Percentiles rank a stretch among this genome's conserved stretches.
phyloP scores from a whole-genome alignment of 2,888 invertebrate species.

The Ryuthela nishihirai region DNA sequence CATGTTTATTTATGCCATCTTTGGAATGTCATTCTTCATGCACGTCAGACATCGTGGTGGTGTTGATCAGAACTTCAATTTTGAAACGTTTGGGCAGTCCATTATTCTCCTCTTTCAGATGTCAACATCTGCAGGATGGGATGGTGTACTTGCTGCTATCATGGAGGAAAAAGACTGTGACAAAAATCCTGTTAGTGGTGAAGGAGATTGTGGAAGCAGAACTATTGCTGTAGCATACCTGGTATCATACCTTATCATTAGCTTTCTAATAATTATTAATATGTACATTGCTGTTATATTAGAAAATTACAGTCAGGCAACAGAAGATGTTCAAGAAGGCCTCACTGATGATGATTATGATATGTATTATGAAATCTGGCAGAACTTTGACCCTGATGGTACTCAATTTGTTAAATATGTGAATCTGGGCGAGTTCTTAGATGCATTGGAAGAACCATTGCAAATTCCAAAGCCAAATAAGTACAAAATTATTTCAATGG shows the following conservation, averaged over 20 bases:
- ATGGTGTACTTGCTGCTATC: slow-evolving; percentile 88
- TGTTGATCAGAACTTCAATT: slow-evolving; percentile 95
- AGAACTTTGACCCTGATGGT: slow-evolving; percentile 96
- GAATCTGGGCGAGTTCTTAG: slow-evolving; percentile 89
- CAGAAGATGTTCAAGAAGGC: slow-evolving; percentile 77
- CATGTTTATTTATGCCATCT: slow-evolving; percentile 99
- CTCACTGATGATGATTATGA: slow-evolving; percentile 98
- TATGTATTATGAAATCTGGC: slow-evolving; percentile 99
- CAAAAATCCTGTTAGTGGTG: slow-evolving; percentile 51
- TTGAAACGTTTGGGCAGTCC: slow-evolving; percentile 96
- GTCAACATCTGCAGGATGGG: slow-evolving; percentile 97
- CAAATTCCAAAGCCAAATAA: slow-evolving; percentile 98
- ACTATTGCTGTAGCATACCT: slow-evolving; percentile 93
- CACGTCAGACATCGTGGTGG: slow-evolving; percentile 92
- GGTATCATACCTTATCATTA: slow-evolving; percentile 94
- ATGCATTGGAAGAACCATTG: slow-evolving; percentile 92
- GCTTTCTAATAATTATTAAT: slow-evolving; percentile 98
- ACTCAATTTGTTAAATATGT: slow-evolving; percentile 95
- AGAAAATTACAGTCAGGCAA: slow-evolving; percentile 97
- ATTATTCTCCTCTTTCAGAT: slow-evolving; percentile 98
- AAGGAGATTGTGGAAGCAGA: slow-evolving; percentile 80
- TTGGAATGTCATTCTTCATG: slow-evolving; percentile 99
- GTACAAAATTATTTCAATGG: slow-evolving; percentile 97
- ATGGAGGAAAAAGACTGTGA: slow-evolving; percentile 88
- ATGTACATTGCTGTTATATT: slow-evolving; percentile 99